Percentiles rank a stretch among this genome's conserved stretches.
Evolutionary conservation across 2,113 vertebrate species (phyloP).

Genomic region (human): DNA sequence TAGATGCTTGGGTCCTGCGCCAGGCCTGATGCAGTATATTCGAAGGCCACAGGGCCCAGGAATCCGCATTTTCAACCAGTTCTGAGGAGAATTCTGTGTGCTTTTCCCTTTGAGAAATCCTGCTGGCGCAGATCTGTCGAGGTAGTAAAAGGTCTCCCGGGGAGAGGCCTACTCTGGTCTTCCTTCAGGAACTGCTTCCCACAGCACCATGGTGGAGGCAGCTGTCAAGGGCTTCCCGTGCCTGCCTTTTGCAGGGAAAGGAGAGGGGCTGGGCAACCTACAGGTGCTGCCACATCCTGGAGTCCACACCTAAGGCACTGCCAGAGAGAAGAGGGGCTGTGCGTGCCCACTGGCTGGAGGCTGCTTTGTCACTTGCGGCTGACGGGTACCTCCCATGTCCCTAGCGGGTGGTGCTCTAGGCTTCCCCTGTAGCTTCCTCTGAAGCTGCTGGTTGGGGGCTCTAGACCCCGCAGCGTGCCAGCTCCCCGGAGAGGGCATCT

Average conservation of each 20-base stretch:
- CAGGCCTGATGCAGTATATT: neutral
- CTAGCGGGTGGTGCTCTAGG: accelerated
- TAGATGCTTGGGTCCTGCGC: accelerated
- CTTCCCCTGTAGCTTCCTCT: neutral
- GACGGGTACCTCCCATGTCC: neutral
- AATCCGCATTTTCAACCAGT: neutral
- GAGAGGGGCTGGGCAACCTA: neutral
- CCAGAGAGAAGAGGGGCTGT: neutral
- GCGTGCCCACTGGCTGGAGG: neutral
- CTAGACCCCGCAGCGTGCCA: neutral
- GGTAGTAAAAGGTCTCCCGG: accelerated
- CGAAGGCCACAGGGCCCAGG: neutral
- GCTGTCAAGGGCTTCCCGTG: neutral
- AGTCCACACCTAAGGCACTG: accelerated
- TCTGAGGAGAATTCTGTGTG: neutral
- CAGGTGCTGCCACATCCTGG: neutral
- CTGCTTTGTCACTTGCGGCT: neutral
- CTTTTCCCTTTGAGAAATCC: neutral
- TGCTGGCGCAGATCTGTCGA: neutral
- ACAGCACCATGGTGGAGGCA: neutral
- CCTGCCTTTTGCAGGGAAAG: neutral
- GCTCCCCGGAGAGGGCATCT: neutral
- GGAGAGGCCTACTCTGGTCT: neutral
- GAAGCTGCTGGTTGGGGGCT: neutral
- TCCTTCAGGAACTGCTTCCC: neutral